Evolutionary conservation across 2,113 vertebrate species (phyloP), one percentile per base, ranked within the genome.

Genomic region (Dipodomys spectabilis): DNA sequence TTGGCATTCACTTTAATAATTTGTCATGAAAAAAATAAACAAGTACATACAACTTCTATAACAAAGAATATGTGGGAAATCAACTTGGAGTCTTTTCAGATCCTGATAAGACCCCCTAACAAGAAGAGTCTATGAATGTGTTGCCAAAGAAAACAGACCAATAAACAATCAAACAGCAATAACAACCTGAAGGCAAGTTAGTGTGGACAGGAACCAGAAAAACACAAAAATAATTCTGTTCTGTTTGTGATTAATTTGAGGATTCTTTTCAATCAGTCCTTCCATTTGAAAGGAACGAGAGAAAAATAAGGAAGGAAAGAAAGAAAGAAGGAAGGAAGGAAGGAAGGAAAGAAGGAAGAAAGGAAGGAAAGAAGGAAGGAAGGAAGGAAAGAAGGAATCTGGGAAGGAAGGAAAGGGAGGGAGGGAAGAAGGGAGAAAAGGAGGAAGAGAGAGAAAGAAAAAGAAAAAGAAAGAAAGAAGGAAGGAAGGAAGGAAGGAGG

Each of bases 1-100:
- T 22, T 87, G 53, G 20, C n/a, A 79, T 94, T 69, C 64, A 74
- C 22, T 84, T 91, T 71, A 44, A 79, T 53, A 44, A 27, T 82
- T 28, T 57, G 4, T 84, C 30, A 79, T 8, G 30, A 57, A 72
- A 88, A 89, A 92, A 71, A 67, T 44, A 86, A 25, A 5, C 53
- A 57, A 13, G 53, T 4, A 32, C 22, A 39, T 73, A 2, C 57
- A 10, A 32, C 90, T 95, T 92, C 35, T 45, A 53, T 20, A 16
- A 11, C 80, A 86, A 30, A 85, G 30, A 88, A 27, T 9, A 25
- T 8, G 30, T 28, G 27, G 3, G 6, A 82, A 90, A 44, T 88
- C n/a, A 73, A 7, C 5, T 35, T 85, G 18, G 28, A 77, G 27
- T 8, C 28, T 18, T 45, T 91, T 89, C 25, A 72, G 75, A 80